Base-by-base conservation (phyloP, 2,797 vertebrate genomes). In the Leucoraja ocellata region DNA sequence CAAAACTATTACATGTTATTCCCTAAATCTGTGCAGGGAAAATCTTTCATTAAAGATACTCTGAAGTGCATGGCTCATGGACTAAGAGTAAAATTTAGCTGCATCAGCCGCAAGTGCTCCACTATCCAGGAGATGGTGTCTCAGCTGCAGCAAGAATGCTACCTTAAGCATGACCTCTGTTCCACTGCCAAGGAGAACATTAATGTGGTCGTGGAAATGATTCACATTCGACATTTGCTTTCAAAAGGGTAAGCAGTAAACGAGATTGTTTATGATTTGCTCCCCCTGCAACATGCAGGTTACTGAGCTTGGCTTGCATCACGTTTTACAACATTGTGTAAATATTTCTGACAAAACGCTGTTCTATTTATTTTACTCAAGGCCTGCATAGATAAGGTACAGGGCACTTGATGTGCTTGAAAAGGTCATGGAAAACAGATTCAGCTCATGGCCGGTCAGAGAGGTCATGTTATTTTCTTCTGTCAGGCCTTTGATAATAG, bases 31-130 rank as follows among this genome's bases (percentile, higher is more conserved):
- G 94, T 77, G 1, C 95, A 99, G 99, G 99, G 99, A 86, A 99
- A 99, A 95, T 99, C 98, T 54, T 99, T 99, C 96, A 99, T 99
- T 96, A 99, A 99, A 96, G 99, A 99, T 93, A 97, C 98, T 94
- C 96, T 99, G 95, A 99, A 98, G 95, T 99, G 99, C 94, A 99
- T 99, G 97, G 99, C 99, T 78, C 98, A 99, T 1, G 98, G 98
- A 83, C 97, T 99, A 93, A 96, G 99, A 94, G 98, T 99, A 97
- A 98, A 98, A 95, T 99, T 99, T 95, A 98, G 98, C 97, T 99
- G 99, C 95, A 99, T 99, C 96, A 99, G 99, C 96, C 98, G 99
- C 94, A 99, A 99, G 96, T 99, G 99, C 95, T 97, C 98, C 21
- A 98, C 99, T 95, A 99, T 99, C 95, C 99, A 98, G 96, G 99